A percentile compares a stretch with the other conserved stretches of the same genome.
Conservation (phyloP, 2,888 invertebrate genomes). For the Yponomeuta cagnagella region DNA sequence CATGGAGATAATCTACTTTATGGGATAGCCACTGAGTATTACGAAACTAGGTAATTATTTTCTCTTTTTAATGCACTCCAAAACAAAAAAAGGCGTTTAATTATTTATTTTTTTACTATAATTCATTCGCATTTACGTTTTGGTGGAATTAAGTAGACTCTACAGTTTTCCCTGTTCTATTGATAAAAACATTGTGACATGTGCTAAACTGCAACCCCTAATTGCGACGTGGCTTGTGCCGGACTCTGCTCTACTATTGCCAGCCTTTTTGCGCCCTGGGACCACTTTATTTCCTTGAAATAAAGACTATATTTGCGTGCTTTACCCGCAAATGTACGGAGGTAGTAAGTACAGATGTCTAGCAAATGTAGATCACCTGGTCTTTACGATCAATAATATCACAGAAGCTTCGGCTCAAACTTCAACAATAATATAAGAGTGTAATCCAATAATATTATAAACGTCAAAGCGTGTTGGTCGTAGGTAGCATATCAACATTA, state of each 20-base stretch:
- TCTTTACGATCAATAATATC: background rate
- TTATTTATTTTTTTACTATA: too few relatives aligned
- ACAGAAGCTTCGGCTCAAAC: background rate
- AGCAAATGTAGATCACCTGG: constrained; percentile 8
- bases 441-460: too few relatives aligned
- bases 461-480: too few relatives aligned
- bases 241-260: background rate
- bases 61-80: too few relatives aligned
- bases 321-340: background rate
- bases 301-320: background rate
- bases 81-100: too few relatives aligned
- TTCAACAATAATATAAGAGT: too few relatives aligned
- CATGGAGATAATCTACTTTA: too few relatives aligned
- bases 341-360: constrained; percentile 10
- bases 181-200: constrained; percentile 16
- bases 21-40: too few relatives aligned
- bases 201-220: constrained; percentile 15
- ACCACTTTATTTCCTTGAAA: background rate
- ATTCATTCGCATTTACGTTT: too few relatives aligned
- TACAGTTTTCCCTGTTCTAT: constrained; percentile 25
- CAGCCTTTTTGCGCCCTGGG: background rate
- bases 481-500: too few relatives aligned
- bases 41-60: too few relatives aligned
- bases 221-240: constrained; percentile 12
- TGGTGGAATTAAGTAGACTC: constrained; percentile 18